Evolutionary conservation across 1,140 invertebrate species (phyloP).

Genomic region (Bombus pascuorum): DNA sequence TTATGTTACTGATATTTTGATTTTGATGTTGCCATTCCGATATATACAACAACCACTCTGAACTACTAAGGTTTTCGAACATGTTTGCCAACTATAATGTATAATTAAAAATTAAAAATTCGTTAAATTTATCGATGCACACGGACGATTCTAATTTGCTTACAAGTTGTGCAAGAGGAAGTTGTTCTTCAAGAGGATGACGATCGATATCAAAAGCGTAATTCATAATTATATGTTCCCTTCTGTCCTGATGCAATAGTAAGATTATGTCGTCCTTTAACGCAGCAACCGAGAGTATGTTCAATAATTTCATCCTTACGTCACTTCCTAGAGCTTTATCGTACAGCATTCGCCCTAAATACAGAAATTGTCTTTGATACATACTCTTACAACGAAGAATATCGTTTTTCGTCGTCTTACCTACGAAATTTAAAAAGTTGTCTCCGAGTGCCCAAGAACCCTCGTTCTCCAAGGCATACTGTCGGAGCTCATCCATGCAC

Average conservation of each 20-base stretch:
- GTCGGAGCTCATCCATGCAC: slow-evolving; percentile 90
- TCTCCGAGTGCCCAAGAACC: slow-evolving; percentile 96
- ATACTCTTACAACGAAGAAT: not conserved
- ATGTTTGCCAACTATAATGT: slow-evolving; percentile 91
- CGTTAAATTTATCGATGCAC: not conserved
- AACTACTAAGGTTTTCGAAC: slow-evolving; percentile 94
- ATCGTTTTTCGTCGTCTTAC: slow-evolving; percentile 78
- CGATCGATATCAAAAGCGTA: slow-evolving; percentile 93
- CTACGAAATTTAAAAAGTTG: slow-evolving; percentile 92
- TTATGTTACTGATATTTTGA: slow-evolving; percentile 92
- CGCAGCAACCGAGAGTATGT: slow-evolving; percentile 89
- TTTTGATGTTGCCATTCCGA: slow-evolving; percentile 92
- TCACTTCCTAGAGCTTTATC: slow-evolving; percentile 84
- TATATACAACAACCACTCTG: slow-evolving; percentile 96
- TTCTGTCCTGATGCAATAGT: slow-evolving; percentile 93
- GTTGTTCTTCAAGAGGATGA: slow-evolving; percentile 89
- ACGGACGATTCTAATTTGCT: slow-evolving; percentile 69
- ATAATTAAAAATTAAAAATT: slow-evolving; percentile 7
- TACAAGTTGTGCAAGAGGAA: slow-evolving; percentile 91
- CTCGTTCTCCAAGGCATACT: slow-evolving; percentile 93
- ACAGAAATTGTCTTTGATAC: not conserved
- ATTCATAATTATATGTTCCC: slow-evolving; percentile 95
- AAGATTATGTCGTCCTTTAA: slow-evolving; percentile 95
- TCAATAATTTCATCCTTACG: slow-evolving; percentile 86
- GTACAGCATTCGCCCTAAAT: slow-evolving; percentile 86